Evolutionary conservation across 64 coral and sea anemone genomes (phyloP), one percentile per base, ranked within the genome.

Genomic region (Stichodactyla mertensii): DNA sequence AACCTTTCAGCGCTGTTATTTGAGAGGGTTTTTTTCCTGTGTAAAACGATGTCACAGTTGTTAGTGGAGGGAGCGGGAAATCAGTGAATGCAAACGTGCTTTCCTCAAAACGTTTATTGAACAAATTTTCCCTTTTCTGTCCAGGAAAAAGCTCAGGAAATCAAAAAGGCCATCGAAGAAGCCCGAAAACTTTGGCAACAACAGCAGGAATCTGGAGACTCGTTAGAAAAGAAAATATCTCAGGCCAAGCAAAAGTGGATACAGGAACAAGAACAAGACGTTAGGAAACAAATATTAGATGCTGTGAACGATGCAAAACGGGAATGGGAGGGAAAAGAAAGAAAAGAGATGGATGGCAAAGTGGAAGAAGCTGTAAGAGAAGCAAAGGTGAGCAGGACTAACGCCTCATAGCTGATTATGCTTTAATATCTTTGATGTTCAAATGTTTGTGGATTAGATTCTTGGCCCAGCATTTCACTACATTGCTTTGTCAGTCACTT

Each of bases 321-420:
- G 55, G 78, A 77, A 51, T 95, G 93, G 93, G 74, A 90, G n/a
- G 86, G 84, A 19, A 88, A 92, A 67, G 84, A 95, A 55, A 85
- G 52, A 12, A 77, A 85, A 28, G 82, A 93, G 69, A 56, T 77
- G 57, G 85, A 86, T 57, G 82, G 88, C 71, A 66, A 88, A 71
- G 61, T 54, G 64, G 55, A 80, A 10, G 7, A 80, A 31, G 12
- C 54, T 52, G n/a, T 88, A 67, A 23, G 16, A 18, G 79, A 82
- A 51, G 16, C 15, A 22, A 85, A 85, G 83, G 83, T 85, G 11
- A 74, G 26, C 27, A 12, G 11, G 10, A 74, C 12, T 74, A 12
- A 15, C 56, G 36, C 36, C 36, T 45, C 36, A 45, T 45, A 2
- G 0, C 36, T 45, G 36, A 45, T 45, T 45, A 45, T 45, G 36